Conservation (phyloP, 1,140 invertebrate genomes). For the Camponotus floridanus region DNA sequence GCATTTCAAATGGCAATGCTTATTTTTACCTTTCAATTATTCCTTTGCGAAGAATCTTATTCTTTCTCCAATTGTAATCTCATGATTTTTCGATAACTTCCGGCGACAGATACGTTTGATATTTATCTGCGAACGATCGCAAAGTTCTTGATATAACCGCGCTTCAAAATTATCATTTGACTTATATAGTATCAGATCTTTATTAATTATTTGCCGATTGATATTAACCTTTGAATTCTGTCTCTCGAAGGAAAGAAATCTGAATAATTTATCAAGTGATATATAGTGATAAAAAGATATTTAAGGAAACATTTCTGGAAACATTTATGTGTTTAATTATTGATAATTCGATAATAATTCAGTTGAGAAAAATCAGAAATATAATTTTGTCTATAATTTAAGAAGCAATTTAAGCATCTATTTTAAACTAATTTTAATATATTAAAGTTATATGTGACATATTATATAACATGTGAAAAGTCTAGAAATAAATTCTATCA, state of each 20-base stretch:
- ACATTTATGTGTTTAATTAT: background rate
- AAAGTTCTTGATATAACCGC: background rate
- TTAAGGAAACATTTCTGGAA: background rate
- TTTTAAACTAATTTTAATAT: background rate
- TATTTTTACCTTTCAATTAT: background rate
- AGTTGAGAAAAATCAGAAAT: background rate
- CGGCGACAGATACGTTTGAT: conserved; percentile 32
- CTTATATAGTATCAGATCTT: conserved; percentile 3
- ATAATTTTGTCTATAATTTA: background rate
- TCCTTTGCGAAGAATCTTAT: background rate
- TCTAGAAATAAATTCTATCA: background rate
- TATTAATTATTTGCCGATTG: conserved; percentile 18
- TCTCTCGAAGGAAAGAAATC: too few relatives aligned
- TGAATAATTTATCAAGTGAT: conserved; percentile 20
- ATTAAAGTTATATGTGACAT: background rate
- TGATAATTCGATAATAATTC: background rate
- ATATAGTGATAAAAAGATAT: background rate
- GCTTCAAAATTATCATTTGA: conserved; percentile 18
- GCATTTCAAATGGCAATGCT: background rate
- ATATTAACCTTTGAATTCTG: conserved; percentile 2
- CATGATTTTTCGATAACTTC: conserved; percentile 5
- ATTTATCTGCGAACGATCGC: background rate
- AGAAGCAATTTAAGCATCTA: background rate
- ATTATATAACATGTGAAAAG: background rate
- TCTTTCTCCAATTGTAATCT: background rate